Evolutionary conservation across 1,140 invertebrate genomes (phyloP).

Genomic region (Muscidifurax raptorellus): DNA sequence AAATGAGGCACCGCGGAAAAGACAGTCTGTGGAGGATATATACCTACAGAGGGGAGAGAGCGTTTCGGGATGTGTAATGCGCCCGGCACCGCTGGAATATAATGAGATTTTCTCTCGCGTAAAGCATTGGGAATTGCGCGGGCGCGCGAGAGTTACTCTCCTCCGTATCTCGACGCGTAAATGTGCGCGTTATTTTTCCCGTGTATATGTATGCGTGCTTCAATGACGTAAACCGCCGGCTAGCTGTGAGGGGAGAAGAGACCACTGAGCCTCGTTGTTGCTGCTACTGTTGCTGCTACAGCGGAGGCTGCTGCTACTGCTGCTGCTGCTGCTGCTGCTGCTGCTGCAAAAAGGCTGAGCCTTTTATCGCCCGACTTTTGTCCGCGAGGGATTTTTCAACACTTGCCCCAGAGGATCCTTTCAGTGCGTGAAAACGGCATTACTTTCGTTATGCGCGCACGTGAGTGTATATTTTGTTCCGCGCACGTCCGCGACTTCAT

Average conservation of each 20-base stretch:
- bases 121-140: slow-evolving; percentile 70
- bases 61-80: slow-evolving; percentile 72
- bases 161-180: slow-evolving; percentile 65
- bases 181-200: slow-evolving; percentile 73
- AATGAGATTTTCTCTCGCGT: slow-evolving; percentile 74
- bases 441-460: neutral
- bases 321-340: too few relatives aligned
- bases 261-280: neutral
- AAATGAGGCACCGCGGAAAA: slow-evolving; percentile 47
- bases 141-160: too few relatives aligned
- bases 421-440: slow-evolving; percentile 6
- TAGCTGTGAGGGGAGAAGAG: too few relatives aligned
- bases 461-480: neutral
- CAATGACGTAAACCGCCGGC: neutral
- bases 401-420: neutral
- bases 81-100: slow-evolving; percentile 69
- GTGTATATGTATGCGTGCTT: neutral
- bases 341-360: neutral
- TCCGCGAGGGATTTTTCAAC: neutral
- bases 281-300: too few relatives aligned
- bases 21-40: slow-evolving; percentile 54
- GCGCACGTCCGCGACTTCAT: neutral
- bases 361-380: slow-evolving; percentile 11
- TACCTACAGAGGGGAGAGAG: slow-evolving; percentile 50
- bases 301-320: too few relatives aligned